These are phyloP conservation scores for Leptura quadrifasciata DNA, from an alignment of 2,888 invertebrate species.

Conservation along the genomic window DNA sequence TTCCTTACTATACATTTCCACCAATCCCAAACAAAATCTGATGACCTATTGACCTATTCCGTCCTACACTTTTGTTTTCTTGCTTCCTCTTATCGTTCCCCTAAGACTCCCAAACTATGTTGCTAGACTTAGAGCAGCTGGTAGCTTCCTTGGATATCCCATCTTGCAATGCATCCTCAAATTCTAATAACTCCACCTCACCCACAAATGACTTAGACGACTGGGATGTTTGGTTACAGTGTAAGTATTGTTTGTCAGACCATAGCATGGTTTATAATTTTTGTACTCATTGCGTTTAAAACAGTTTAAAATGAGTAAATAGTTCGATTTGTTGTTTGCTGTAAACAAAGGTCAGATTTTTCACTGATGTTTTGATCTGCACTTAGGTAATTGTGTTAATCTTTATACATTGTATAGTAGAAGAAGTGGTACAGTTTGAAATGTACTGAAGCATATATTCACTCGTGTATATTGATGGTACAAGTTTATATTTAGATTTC, in stretches of 20 bases:
- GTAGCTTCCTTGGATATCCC: slow-evolving; percentile 70
- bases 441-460: no score
- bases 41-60: slow-evolving; percentile 58
- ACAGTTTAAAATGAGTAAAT: not conserved
- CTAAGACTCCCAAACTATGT: slow-evolving; percentile 74
- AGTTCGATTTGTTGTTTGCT: not conserved
- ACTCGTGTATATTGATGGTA: no score
- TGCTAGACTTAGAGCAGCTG: slow-evolving; percentile 77
- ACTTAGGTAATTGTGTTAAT: no score
- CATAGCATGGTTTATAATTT: not conserved
- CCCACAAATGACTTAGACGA: slow-evolving; percentile 64
- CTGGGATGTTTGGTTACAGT: slow-evolving; percentile 71
- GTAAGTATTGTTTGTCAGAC: slow-evolving; percentile 66
- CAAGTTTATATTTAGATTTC: no score
- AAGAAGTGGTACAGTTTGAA: no score
- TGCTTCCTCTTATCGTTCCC: slow-evolving; percentile 6
- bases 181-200: slow-evolving; percentile 57
- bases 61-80: slow-evolving; percentile 1
- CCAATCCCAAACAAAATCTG: slow-evolving; percentile 62
- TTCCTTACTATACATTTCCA: slow-evolving; percentile 63
- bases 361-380: no score
- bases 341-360: no score
- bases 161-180: slow-evolving; percentile 50
- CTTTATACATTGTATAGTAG: no score
- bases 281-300: not conserved